Evolutionary conservation across 2,888 invertebrate genomes (phyloP), one percentile per base, ranked within the genome.

Genomic region (Tachina grossa): DNA sequence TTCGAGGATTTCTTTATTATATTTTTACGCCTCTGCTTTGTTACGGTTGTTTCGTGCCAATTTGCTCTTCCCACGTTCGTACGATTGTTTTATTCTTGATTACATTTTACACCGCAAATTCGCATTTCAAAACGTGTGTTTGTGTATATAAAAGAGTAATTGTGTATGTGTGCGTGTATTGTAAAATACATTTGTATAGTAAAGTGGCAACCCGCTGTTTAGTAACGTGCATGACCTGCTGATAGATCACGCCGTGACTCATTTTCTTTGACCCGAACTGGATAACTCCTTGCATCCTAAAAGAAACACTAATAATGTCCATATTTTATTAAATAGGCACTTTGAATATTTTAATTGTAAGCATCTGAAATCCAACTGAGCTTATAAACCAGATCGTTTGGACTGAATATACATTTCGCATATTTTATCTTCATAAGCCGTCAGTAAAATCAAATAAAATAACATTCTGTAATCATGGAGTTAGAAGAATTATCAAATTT

Each of bases 401-500:
- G 51, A 31, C 5, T 31, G 14, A 16, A 31, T 31, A 22, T 72
- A 4, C 22, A 39, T 49, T 51, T n/a, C 47, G 41, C 16, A 68
- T 19, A 55, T 43, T 43, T 69, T 47, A 63, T 19, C 14, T 31
- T 45, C 59, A 39, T n/a, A 65, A 65, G 22, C 19, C 53, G 51
- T 47, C 41, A 43, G 16, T 43, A 31, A 75, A 59, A 51, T 74
- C 11, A 19, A 49, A 31, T 61, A 47, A 19, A 57, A 43, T 49
- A 61, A 72, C 31, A 43, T 2, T 22, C 49, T 43, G 47, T 55
- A 83, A 81, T 55, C 81, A 93, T 93, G 93, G 93, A 93, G 88
- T 88, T 93, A 85, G 93, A 91, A 72, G 90, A 92, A 80, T 88
- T 92, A 86, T 92, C 92, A 84, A 92, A 91, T 87, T 89, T 93